Base-by-base conservation (phyloP, 2,797 vertebrate species). In the Hybognathus amarus region DNA sequence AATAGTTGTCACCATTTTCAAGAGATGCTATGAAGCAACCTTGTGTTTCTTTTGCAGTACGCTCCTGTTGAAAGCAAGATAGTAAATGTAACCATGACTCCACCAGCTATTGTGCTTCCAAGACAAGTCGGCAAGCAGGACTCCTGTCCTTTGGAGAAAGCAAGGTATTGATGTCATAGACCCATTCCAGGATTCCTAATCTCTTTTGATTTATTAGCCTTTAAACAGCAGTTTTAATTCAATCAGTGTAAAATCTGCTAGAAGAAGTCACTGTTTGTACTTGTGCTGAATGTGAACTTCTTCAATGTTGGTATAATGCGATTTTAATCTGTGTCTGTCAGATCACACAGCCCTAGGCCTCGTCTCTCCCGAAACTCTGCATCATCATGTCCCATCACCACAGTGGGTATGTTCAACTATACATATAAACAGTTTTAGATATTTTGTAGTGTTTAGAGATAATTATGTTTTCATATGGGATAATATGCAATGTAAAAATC, bases 311-410 rank as follows among this genome's bases (percentile, higher is more conserved):
- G 9, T n/a, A 2, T 77, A 38, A 73, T 87, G 22, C 71, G 12
- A 56, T 54, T 76, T 33, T 40, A 27, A 69, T 63, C 89, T 87
- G 85, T 52, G 85, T 38, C 10, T 69, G 82, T 76, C 88, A 99
- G 97, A 91, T 94, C 96, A 47, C 95, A 95, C 90, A 98, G 97
- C 91, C 97, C 97, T 82, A 95, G 97, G 88, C 91, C 94, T 88
- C 95, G 96, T 52, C 87, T 95, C 84, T 85, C 91, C 85, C 95
- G 96, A 88, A 95, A 92, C 83, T 91, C 93, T 3, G 71, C 79
- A 20, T 87, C 88, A 2, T 92, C 95, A 10, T 91, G 90, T 45
- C 94, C 96, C 1, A 94, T 99, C 91, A 99, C 96, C 79, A 98
- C 96, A 90, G 94, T 99, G 12, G 98, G 98, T 99, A 94, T 92